These are phyloP conservation scores for Temnothorax rugatulus DNA, from an alignment of 2,888 invertebrate genomes.

Conservation along the genomic window DNA sequence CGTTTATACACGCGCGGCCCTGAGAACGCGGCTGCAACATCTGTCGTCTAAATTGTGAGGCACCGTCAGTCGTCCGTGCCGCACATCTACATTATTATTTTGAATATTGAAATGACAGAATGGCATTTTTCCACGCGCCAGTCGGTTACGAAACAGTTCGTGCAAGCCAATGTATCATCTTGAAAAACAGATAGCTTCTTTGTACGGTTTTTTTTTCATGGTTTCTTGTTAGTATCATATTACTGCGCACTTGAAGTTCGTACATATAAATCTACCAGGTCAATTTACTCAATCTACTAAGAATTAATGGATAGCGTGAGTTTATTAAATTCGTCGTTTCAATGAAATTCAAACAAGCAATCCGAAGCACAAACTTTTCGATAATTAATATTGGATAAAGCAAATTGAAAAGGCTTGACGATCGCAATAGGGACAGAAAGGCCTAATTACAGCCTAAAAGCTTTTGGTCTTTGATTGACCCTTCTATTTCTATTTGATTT, in stretches of 20 bases:
- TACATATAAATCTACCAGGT: not conserved
- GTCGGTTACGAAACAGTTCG: not conserved
- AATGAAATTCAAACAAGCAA: not conserved
- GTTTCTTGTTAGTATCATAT: not conserved
- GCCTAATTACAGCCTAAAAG: not conserved
- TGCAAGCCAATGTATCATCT: not conserved
- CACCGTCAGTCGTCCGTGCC: not conserved
- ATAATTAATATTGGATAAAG: slow-evolving; percentile 11
- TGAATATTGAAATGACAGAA: slow-evolving; percentile 10
- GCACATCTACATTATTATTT: slow-evolving; percentile 14
- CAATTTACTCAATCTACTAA: not conserved
- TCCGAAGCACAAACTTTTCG: not conserved
- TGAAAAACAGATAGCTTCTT: not conserved
- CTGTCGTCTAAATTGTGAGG: slow-evolving; percentile 32
- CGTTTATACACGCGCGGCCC: slow-evolving; percentile 5
- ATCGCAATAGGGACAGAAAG: not conserved
- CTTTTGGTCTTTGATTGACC: not conserved
- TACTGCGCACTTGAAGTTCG: not conserved
- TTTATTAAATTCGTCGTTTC: not conserved
- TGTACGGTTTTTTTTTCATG: not conserved
- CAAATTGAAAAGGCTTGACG: not conserved
- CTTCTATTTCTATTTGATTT: not conserved
- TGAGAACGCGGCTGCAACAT: slow-evolving; percentile 35
- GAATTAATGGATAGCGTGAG: not conserved
- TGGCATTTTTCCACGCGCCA: not conserved